These are phyloP conservation scores for Armadillidium nasatum DNA, from an alignment of 1,140 invertebrate species.

Conservation along the genomic window DNA sequence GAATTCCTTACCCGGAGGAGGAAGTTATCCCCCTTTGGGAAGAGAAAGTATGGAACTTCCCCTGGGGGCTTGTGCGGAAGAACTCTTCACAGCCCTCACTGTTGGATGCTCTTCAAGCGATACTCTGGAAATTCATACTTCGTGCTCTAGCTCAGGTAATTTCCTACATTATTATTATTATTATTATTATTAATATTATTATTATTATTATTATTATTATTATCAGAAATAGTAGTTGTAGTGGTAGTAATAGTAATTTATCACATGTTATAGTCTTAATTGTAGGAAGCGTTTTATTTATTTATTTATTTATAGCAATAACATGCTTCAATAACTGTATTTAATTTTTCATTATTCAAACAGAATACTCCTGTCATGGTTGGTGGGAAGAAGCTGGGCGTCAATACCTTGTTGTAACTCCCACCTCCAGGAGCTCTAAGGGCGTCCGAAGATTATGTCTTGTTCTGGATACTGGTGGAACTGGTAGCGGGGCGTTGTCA, in stretches of 20 bases:
- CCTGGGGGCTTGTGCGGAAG: slow-evolving; percentile 14
- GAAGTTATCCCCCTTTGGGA: not conserved
- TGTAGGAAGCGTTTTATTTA: not conserved
- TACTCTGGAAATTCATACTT: slow-evolving; percentile 34
- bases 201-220: too few species aligned
- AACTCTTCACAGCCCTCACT: slow-evolving; percentile 32
- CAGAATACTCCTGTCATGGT: slow-evolving; percentile 81
- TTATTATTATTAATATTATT: too few species aligned
- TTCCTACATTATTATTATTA: too few species aligned
- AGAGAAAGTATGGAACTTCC: not conserved
- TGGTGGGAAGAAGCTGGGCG: slow-evolving; percentile 60
- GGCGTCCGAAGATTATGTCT: slow-evolving; percentile 40
- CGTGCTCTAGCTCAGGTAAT: slow-evolving; percentile 30
- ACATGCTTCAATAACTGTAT: not conserved
- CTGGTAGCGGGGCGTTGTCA: slow-evolving; percentile 24
- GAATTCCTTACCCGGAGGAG: not conserved
- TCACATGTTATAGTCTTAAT: not conserved
- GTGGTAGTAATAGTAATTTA: too few species aligned
- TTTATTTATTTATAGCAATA: not conserved
- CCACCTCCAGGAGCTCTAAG: slow-evolving; percentile 40
- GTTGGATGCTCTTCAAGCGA: slow-evolving; percentile 34
- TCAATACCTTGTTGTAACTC: slow-evolving; percentile 42
- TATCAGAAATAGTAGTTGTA: too few species aligned
- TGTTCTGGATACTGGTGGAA: slow-evolving; percentile 31
- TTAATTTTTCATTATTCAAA: slow-evolving; percentile 38